These are phyloP conservation scores for Diarsia rubi DNA, from an alignment of 2,888 invertebrate species.

Conservation along the genomic window DNA sequence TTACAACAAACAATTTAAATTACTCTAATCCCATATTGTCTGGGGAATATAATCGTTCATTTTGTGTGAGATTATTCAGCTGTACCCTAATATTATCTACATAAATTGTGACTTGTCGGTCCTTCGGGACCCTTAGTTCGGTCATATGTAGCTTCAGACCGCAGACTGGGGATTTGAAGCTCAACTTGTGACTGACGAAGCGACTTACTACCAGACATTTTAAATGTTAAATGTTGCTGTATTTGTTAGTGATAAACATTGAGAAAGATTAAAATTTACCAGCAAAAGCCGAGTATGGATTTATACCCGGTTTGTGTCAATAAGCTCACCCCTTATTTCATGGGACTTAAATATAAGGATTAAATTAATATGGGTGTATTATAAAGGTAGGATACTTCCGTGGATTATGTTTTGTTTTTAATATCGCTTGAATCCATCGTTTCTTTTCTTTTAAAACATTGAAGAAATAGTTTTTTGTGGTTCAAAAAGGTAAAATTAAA, in stretches of 20 bases:
- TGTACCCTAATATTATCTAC: conserved; percentile 65
- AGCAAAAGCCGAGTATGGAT: not conserved
- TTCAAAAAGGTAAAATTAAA: not conserved
- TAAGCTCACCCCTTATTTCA: not conserved
- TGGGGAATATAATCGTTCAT: conserved; percentile 59
- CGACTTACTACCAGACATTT: conserved; percentile 28
- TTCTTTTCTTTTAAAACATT: not conserved
- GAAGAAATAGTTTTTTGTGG: not conserved
- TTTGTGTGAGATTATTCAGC: conserved; percentile 64
- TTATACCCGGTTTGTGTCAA: not conserved
- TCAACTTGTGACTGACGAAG: conserved; percentile 52
- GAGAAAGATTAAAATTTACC: not conserved
- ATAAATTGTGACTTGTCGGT: conserved; percentile 64
- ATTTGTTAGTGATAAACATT: conserved; percentile 5
- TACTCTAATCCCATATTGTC: conserved; percentile 50
- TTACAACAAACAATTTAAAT: conserved; percentile 51
- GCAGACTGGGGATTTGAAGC: conserved; percentile 52
- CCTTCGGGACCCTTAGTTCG: conserved; percentile 57
- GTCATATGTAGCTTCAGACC: conserved; percentile 57
- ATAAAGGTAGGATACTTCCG: not conserved
- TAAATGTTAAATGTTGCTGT: conserved; percentile 23
- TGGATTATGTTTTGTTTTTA: not conserved
- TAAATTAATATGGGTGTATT: not conserved
- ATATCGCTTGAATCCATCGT: not conserved
- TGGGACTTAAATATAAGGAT: not conserved